Base-by-base conservation (phyloP, 2,113 vertebrate species). In the Syrmaticus mikado region DNA sequence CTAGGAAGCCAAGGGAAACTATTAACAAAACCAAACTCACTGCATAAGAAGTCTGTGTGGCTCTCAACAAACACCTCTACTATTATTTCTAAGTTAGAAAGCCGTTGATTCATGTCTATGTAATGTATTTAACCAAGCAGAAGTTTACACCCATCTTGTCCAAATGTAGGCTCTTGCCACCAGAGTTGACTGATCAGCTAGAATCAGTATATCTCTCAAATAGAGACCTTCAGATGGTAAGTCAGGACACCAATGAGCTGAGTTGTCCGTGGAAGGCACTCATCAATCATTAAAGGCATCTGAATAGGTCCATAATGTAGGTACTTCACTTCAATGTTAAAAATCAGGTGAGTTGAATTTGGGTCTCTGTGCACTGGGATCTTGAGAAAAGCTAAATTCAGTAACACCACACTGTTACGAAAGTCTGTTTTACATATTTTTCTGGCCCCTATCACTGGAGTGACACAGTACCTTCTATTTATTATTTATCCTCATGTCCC, bases 331-430 rank as follows among this genome's bases (percentile, higher is more conserved):
- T 73, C 60, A 48, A 11, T 73, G 66, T 40, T 82, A 73, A 55
- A 85, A 95, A 87, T 14, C 85, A 87, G 60, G 67, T 85, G 87
- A 68, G 50, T 70, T 89, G 64, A 95, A 87, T 74, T 46, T 67
- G 58, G 18, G 8, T 24, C 4, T 62, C 36, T 27, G 61, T 73
- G 62, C 45, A 13, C 0, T 43, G 22, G 53, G 58, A 73, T 13
- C 22, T 30, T 4, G 18, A 61, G 36, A 76, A 67, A 24, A 73
- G 38, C 9, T 77, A 32, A 87, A 91, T 89, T 76, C 75, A 61
- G 40, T 30, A 61, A 11, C 27, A 52, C 6, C 36, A 16, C 11
- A 3, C 25, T 43, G 24, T 30, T 60, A 34, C 32, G 60, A 67
- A 82, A 74, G 5, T 50, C 53, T 82, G 48, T 27, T 85, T 76